These are phyloP conservation scores for Galerucella calmariensis DNA, from an alignment of 2,888 invertebrate species.

Conservation along the genomic window DNA sequence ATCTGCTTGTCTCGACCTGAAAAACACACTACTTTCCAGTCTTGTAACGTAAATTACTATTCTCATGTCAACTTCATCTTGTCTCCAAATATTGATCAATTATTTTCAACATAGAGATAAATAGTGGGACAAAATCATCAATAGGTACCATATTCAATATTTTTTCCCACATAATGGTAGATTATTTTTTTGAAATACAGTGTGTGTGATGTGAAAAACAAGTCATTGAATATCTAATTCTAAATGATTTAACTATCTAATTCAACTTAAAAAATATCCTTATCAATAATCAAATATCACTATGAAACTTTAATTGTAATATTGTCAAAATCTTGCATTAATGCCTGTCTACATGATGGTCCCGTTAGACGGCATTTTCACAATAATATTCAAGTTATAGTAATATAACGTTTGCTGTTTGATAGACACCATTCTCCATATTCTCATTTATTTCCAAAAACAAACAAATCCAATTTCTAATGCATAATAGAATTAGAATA, in stretches of 20 bases:
- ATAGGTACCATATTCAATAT: too few species aligned
- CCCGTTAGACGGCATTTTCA: slow-evolving; percentile 43
- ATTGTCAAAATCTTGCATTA: slow-evolving; percentile 60
- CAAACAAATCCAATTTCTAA: neutral
- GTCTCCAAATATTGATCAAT: neutral
- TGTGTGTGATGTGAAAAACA: neutral
- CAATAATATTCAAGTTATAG: slow-evolving; percentile 25
- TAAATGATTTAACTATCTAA: slow-evolving; percentile 30
- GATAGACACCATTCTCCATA: neutral
- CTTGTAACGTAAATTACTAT: too few species aligned
- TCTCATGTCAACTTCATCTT: neutral
- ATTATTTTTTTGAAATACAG: neutral
- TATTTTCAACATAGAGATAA: neutral
- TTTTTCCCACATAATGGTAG: too few species aligned
- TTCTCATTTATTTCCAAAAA: neutral
- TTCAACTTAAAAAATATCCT: slow-evolving; percentile 22
- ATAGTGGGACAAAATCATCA: too few species aligned
- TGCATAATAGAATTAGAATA: too few species aligned
- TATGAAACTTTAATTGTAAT: slow-evolving; percentile 61
- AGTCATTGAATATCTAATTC: slow-evolving; percentile 2
- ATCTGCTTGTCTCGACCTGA: too few species aligned
- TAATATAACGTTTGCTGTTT: neutral
- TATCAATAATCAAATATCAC: slow-evolving; percentile 57
- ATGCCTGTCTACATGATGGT: slow-evolving; percentile 49
- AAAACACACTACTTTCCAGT: too few species aligned